A percentile compares a stretch with the other conserved stretches of the same genome.
Evolutionary conservation across 2,113 vertebrate species (phyloP).

Genomic region (Phasianus colchicus): DNA sequence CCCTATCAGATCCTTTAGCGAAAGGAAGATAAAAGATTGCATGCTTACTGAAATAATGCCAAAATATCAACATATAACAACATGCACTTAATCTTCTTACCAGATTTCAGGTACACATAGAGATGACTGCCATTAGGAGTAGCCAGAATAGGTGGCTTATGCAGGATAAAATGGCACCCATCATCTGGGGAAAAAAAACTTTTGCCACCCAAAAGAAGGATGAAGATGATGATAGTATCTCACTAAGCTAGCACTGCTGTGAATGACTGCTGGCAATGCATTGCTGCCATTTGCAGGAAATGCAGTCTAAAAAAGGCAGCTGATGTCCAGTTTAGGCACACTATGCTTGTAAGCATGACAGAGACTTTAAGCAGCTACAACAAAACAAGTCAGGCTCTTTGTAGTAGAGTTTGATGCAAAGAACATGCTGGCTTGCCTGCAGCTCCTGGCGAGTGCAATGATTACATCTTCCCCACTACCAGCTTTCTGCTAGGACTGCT

Average conservation of each 20-base stretch:
- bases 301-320: neutral
- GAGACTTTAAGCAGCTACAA: neutral
- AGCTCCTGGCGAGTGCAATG: neutral
- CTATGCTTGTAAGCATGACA: neutral
- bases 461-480: fast-evolving
- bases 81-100: fast-evolving
- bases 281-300: neutral
- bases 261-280: neutral
- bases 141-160: neutral
- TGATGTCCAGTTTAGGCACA: neutral
- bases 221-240: neutral
- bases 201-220: neutral
- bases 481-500: neutral
- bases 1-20: constrained; percentile 84
- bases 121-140: neutral
- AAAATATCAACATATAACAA: neutral
- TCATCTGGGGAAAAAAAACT: neutral
- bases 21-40: neutral
- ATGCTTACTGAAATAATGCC: neutral
- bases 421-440: neutral
- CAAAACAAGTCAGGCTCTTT: neutral
- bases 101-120: neutral
- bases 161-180: neutral
- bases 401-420: neutral
- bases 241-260: neutral